These are phyloP conservation scores for Xenopus borealis DNA, from an alignment of 2,113 vertebrate species.

Conservation along the genomic window DNA sequence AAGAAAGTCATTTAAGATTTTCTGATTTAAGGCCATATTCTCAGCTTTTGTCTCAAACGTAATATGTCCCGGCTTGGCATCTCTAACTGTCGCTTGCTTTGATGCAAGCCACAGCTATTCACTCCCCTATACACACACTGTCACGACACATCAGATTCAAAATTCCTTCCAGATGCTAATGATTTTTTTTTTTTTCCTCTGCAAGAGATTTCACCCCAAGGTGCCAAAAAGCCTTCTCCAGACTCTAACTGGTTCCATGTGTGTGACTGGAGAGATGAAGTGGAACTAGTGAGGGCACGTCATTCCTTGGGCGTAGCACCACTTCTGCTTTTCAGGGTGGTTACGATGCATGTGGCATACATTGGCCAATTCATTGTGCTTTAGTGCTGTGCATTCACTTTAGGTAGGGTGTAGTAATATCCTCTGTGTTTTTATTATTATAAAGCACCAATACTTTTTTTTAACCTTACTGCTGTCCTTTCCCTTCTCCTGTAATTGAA, in stretches of 20 bases:
- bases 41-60: background rate
- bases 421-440: no score
- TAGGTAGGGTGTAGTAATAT: no score
- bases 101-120: background rate
- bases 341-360: conserved; percentile 11
- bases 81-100: background rate
- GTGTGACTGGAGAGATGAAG: conserved; percentile 34
- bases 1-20: no score
- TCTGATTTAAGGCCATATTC: no score
- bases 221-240: conserved; percentile 33
- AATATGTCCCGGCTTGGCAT: background rate
- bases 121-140: background rate
- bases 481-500: no score
- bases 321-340: conserved; percentile 40
- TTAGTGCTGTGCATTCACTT: background rate
- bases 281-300: conserved; percentile 21
- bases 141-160: conserved; percentile 26
- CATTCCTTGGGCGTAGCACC: conserved; percentile 23
- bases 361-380: conserved; percentile 19
- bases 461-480: no score
- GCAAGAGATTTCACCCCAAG: conserved; percentile 20
- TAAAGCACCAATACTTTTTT: no score
- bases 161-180: conserved; percentile 27
- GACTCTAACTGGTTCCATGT: conserved; percentile 29
- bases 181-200: conserved; percentile 20